phyloP scores from a whole-genome alignment of 2,888 invertebrate genomes.

The Microctonus hyperodae region DNA sequence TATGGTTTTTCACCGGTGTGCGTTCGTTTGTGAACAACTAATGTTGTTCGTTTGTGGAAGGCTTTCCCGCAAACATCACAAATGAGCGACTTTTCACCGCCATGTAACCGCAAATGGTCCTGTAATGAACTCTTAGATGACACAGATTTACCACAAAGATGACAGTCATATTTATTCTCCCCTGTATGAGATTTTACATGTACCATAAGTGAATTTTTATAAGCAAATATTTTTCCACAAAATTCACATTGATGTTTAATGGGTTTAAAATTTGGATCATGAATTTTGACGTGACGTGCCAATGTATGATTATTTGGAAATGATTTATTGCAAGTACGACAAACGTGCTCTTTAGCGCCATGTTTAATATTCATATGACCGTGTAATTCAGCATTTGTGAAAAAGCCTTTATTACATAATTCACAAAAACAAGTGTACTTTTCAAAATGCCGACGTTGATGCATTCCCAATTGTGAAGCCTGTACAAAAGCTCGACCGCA shows the following conservation, averaged over 20 bases:
- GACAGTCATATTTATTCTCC: slow-evolving; percentile 59
- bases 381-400: slow-evolving; percentile 56
- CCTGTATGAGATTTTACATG: slow-evolving; percentile 58
- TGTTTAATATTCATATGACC: slow-evolving; percentile 59
- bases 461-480: slow-evolving; percentile 53
- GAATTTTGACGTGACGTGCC: slow-evolving; percentile 48
- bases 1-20: slow-evolving; percentile 64
- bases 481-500: slow-evolving; percentile 57
- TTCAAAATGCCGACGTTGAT: slow-evolving; percentile 53
- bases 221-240: slow-evolving; percentile 60
- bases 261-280: slow-evolving; percentile 56
- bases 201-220: slow-evolving; percentile 58
- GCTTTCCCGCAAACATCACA: slow-evolving; percentile 63
- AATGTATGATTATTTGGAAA: slow-evolving; percentile 56
- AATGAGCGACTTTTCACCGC: slow-evolving; percentile 60
- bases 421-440: slow-evolving; percentile 50
- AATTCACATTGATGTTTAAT: slow-evolving; percentile 57
- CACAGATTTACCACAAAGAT: slow-evolving; percentile 60
- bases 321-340: slow-evolving; percentile 47
- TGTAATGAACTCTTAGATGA: slow-evolving; percentile 61
- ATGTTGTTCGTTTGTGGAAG: slow-evolving; percentile 60
- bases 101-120: slow-evolving; percentile 61
- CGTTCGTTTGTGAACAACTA: slow-evolving; percentile 61
- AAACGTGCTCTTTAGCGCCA: slow-evolving; percentile 56
- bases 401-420: slow-evolving; percentile 55